These are phyloP conservation scores for Pachyrhynchus sulphureomaculatus DNA, from an alignment of 1,140 invertebrate genomes.

Conservation along the genomic window DNA sequence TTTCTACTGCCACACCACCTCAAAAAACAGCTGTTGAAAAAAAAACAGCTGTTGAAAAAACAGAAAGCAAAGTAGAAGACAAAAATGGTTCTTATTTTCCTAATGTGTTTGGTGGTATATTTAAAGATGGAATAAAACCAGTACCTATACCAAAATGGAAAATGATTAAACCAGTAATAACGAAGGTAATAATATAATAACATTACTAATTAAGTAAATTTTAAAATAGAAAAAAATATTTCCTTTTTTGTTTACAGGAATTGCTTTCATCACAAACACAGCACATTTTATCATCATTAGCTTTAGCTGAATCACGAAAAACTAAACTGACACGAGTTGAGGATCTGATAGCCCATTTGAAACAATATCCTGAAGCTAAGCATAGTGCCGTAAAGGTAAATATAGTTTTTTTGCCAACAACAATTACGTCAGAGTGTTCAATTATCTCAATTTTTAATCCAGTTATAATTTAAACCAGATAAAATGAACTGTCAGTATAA, in stretches of 20 bases:
- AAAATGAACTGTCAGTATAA: no score
- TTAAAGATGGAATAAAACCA: conserved; percentile 22
- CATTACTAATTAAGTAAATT: not conserved
- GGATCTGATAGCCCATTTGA: conserved; percentile 65
- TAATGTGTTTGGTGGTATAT: conserved; percentile 23
- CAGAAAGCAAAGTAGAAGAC: conserved; percentile 1
- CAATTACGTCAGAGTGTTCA: no score
- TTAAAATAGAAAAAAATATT: conserved; percentile 8
- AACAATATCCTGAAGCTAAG: conserved; percentile 70
- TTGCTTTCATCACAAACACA: conserved; percentile 66
- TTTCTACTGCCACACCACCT: not conserved
- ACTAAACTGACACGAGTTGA: conserved; percentile 53
- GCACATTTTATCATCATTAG: conserved; percentile 66
- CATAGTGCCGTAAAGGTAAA: conserved; percentile 69
- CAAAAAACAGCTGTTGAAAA: no score
- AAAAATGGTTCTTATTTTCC: conserved; percentile 22
- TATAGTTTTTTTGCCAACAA: conserved; percentile 19
- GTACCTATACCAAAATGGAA: conserved; percentile 44
- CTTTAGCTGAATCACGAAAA: conserved; percentile 59
- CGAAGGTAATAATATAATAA: conserved; percentile 30
- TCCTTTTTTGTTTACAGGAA: conserved; percentile 53
- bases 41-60: conserved; percentile 11
- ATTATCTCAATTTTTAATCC: no score
- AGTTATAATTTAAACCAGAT: no score
- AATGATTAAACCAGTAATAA: conserved; percentile 31